Evolutionary conservation across 2,888 invertebrate species (phyloP), one percentile per base, ranked within the genome.

Genomic region (Lasioglossum villosulum): DNA sequence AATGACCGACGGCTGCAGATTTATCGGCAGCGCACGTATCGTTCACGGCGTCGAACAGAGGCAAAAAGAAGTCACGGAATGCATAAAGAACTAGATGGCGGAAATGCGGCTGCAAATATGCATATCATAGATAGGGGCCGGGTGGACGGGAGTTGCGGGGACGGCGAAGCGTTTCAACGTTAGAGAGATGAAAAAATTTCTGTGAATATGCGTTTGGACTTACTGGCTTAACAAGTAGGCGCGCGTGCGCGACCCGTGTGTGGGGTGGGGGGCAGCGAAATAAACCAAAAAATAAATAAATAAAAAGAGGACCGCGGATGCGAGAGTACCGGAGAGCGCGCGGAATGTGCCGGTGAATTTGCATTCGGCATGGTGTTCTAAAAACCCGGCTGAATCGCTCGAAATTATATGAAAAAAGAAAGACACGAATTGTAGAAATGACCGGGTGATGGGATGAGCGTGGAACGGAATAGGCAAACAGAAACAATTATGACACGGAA

Each of bases 101-200:
- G 78, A 78, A 84, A 75, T 75, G 78, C 56, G 68, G 75, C 82
- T 78, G 82, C 72, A 78, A 78, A 84, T 84, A 84, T 84, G 82
- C 78, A 68, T 84, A 84, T 82, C 82, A 82, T 82, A 75, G 82
- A 75, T 75, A 75, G 39, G 34, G 79, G n/a, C 4, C n/a, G 23
- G 68, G 23, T 2, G 27, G 8, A n/a, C 42, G 42, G 37, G 4
- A 39, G n/a, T 2, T 37, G 37, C 16, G 10, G 27, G 27, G 45
- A 27, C 8, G 45, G 30, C 30, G 0, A n/a, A 5, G 4, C 68
- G 39, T 68, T 68, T 37, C 68, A 39, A 10, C 68, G 68, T 63
- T 23, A n/a, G 5, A 39, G 68, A 68, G 39, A 68, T 39, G 68
- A 39, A 68, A 68, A 68, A 68, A 68, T 52, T 68, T 68, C 37